Percentiles rank a stretch among this genome's conserved stretches.
These are phyloP conservation scores for Ennomos quercinarius DNA, from an alignment of 2,888 invertebrate genomes.

Conservation along the genomic window DNA sequence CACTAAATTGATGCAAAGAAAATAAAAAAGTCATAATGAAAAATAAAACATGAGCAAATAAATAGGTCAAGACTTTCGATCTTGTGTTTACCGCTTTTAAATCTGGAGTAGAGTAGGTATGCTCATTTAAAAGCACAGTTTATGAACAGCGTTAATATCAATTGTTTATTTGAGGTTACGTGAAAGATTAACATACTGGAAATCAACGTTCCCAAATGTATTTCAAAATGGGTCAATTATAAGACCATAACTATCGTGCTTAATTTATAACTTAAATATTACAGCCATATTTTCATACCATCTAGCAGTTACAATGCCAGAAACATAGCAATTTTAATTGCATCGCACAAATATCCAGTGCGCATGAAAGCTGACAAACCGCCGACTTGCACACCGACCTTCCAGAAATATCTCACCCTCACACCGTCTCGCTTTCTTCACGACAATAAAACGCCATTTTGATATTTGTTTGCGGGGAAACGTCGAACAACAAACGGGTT, in stretches of 20 bases:
- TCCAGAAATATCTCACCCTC: conserved; percentile 66
- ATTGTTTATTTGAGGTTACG: conserved; percentile 25
- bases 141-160: conserved; percentile 45
- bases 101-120: conserved; percentile 42
- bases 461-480: conserved; percentile 59
- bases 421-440: conserved; percentile 51
- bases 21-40: conserved; percentile 33
- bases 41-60: conserved; percentile 38
- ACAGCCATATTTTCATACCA: too few species aligned
- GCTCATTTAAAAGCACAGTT: conserved; percentile 46
- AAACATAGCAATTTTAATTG: too few species aligned
- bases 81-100: conserved; percentile 51
- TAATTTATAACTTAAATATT: too few species aligned
- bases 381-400: conserved; percentile 56
- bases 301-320: too few species aligned
- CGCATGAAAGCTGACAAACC: conserved; percentile 32
- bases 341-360: conserved; percentile 8
- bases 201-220: too few species aligned
- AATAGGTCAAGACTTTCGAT: conserved; percentile 59
- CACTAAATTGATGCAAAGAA: conserved; percentile 17
- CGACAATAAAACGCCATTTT: conserved; percentile 64
- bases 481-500: conserved; percentile 69
- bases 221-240: too few species aligned
- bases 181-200: too few species aligned
- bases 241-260: too few species aligned